Base-by-base conservation (phyloP, 2,888 invertebrate genomes). In the Ophion obscuratus region DNA sequence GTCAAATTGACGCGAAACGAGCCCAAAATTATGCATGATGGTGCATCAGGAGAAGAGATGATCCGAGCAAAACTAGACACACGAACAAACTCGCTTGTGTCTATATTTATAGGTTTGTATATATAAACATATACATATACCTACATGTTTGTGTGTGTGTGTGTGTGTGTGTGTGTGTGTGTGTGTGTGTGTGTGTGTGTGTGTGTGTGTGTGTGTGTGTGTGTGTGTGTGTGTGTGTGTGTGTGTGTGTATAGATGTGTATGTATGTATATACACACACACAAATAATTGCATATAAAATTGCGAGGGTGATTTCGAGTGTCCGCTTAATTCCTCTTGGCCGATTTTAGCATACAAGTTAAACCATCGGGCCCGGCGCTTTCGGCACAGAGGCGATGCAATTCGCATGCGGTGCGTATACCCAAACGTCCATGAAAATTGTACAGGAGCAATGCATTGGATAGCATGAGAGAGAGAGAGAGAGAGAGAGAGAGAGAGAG, bases 331-430 rank as follows among this genome's bases (percentile, higher is more conserved):
- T 81, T 81, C 81, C 67, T 74, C 77, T 80, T 64, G 76, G 77
- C 73, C 77, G 86, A 83, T 86, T 86, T 86, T 75, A 81, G 77
- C 83, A 53, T 61, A 80, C 81, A 44, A 44, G 83, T 86, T 86
- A 83, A 86, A 86, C 83, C 77, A 59, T 83, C 74, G 73, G 44
- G 67, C 76, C 44, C 64, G 73, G 77, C 74, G 75, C 80, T 86
- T 80, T 83, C 64, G 68, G 57, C 73, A 36, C 66, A 36, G 67
- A 47, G 67, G n/a, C 76, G 73, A 81, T 77, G n/a, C n/a, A n/a
- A n/a, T n/a, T 68, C 81, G 62, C 27, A 73, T 27, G 20, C 36
- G 62, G 17, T 67, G 17, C 68, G 59, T 17, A 74, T 64, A 74
- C 53, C n/a, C 61, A 78, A 24, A 24, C 40, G 31, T 20, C 53